These are phyloP conservation scores for Apantesis nais DNA, from an alignment of 2,888 invertebrate genomes.

Conservation along the genomic window DNA sequence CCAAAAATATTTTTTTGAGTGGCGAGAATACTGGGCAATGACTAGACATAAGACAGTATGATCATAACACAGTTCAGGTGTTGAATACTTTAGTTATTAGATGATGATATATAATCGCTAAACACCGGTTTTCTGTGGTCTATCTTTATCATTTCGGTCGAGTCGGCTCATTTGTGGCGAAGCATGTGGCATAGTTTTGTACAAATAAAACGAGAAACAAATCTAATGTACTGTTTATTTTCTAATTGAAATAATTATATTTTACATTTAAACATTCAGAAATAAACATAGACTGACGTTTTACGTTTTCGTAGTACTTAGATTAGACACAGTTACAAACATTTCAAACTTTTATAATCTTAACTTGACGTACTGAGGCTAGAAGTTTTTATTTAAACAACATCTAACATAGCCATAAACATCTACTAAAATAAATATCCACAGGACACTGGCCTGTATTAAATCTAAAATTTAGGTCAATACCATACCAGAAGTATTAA, in stretches of 20 bases:
- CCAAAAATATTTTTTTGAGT: too few relatives aligned
- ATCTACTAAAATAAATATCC: neutral
- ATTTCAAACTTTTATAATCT: neutral
- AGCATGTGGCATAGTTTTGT: neutral
- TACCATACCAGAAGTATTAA: neutral
- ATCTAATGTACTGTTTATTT: slow-evolving; percentile 1
- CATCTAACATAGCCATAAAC: neutral
- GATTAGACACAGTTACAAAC: neutral
- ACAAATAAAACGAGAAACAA: neutral
- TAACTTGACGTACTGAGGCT: neutral
- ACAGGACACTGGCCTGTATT: too few relatives aligned
- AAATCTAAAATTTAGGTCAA: too few relatives aligned
- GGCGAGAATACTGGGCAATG: too few relatives aligned
- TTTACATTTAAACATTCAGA: neutral
- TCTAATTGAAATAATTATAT: neutral
- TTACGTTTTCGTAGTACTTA: neutral
- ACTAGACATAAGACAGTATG: too few relatives aligned
- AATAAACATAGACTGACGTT: neutral
- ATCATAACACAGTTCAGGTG: too few relatives aligned
- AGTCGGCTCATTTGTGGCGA: neutral
- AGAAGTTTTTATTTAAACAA: neutral
- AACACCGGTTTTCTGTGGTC: neutral
- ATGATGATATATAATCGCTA: too few relatives aligned
- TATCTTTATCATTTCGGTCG: neutral
- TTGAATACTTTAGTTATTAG: too few relatives aligned